Evolutionary conservation across 2,888 invertebrate genomes (phyloP).

Genomic region (Drosophila kuntzei): DNA sequence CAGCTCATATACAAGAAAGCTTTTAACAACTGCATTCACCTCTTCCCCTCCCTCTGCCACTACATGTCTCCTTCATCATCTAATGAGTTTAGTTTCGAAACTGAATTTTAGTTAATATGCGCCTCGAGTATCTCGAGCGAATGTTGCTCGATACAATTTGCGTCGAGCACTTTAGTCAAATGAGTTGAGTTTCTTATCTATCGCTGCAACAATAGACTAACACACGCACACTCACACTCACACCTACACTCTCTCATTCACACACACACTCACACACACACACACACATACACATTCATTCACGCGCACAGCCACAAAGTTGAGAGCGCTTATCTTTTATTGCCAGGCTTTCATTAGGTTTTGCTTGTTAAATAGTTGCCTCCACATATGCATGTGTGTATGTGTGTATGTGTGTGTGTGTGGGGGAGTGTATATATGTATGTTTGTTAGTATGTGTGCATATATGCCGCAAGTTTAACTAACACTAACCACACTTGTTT

Average conservation of each 20-base stretch:
- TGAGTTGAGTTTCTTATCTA: constrained; percentile 66
- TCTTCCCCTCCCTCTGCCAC: not conserved
- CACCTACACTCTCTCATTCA: not conserved
- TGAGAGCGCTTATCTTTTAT: constrained; percentile 75
- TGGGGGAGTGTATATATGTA: not conserved
- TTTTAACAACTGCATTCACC: constrained; percentile 19
- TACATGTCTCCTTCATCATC: constrained; percentile 40
- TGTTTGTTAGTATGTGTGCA: constrained; percentile 9
- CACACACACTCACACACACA: constrained; percentile 2
- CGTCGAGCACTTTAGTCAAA: constrained; percentile 68
- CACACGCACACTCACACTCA: constrained; percentile 12
- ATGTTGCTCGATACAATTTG: constrained; percentile 71
- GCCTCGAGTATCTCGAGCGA: constrained; percentile 39
- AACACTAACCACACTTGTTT: constrained; percentile 37
- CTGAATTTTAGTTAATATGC: constrained; percentile 78
- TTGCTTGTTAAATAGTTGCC: constrained; percentile 51
- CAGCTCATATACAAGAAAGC: constrained; percentile 44
- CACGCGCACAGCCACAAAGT: constrained; percentile 24
- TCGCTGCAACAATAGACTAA: constrained; percentile 52
- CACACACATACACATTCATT: constrained; percentile 2
- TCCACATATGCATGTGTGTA: constrained; percentile 2
- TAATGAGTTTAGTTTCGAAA: constrained; percentile 77
- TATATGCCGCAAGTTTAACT: constrained; percentile 51
- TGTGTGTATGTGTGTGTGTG: not conserved
- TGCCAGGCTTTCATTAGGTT: constrained; percentile 72